Evolutionary conservation across 2,888 invertebrate genomes (phyloP).

Genomic region (Drosophila flavopinicola): DNA sequence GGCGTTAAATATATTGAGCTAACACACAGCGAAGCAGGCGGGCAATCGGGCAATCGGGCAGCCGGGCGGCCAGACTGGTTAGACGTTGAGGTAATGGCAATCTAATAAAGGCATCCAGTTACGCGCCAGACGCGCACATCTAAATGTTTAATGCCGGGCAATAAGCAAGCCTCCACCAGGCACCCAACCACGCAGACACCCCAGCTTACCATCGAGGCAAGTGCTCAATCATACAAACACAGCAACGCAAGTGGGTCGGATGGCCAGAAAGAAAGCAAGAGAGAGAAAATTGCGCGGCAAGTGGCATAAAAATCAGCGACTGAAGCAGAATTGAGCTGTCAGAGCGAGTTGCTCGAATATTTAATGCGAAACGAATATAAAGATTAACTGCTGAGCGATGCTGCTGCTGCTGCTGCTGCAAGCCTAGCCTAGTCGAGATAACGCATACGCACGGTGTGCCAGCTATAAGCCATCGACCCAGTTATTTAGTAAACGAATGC

Average conservation of each 20-base stretch:
- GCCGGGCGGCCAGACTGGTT: slow-evolving; percentile 29
- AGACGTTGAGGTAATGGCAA: slow-evolving; percentile 51
- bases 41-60: slow-evolving; percentile 12
- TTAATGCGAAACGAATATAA: slow-evolving; percentile 75
- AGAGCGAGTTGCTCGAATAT: slow-evolving; percentile 73
- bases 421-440: slow-evolving; percentile 8
- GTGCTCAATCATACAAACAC: slow-evolving; percentile 60
- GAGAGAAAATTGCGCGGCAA: slow-evolving; percentile 40
- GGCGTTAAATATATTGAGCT: slow-evolving; percentile 67
- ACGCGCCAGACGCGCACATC: slow-evolving; percentile 58
- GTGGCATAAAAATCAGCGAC: slow-evolving; percentile 68
- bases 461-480: slow-evolving; percentile 32
- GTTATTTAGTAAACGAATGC: slow-evolving; percentile 23
- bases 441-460: slow-evolving; percentile 29
- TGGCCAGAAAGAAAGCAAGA: not conserved
- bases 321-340: slow-evolving; percentile 73
- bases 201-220: slow-evolving; percentile 26
- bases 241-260: slow-evolving; percentile 33
- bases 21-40: slow-evolving; percentile 22
- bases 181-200: slow-evolving; percentile 15
- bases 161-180: slow-evolving; percentile 50
- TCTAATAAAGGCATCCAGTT: slow-evolving; percentile 64
- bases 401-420: slow-evolving; percentile 18
- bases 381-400: slow-evolving; percentile 66
- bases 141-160: slow-evolving; percentile 69